Conservation (phyloP, 2,113 vertebrate species). For the Cryptotis parvus region DNA sequence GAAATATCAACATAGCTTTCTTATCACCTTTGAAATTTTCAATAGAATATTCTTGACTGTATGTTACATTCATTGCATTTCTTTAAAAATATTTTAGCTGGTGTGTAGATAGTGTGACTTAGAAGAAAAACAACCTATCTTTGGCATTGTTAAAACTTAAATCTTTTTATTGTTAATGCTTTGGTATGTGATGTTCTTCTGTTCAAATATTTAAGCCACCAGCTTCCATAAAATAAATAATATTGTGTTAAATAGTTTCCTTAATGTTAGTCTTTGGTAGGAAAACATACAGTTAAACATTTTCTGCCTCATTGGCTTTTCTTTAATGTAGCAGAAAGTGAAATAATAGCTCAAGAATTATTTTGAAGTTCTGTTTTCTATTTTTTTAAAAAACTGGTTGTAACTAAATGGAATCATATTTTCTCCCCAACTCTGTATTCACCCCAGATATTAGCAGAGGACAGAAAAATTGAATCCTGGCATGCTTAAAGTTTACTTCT, state of each 20-base stretch:
- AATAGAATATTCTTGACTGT: not conserved
- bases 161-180: not conserved
- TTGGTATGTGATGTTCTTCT: not conserved
- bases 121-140: not conserved
- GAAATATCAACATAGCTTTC: not conserved
- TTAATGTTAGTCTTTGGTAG: not conserved
- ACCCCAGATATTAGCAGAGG: not conserved
- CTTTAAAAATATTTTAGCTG: not conserved
- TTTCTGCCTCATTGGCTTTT: not conserved
- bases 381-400: not conserved
- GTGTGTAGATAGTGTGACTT: not conserved
- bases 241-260: not conserved
- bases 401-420: not conserved
- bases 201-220: not conserved
- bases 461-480: not conserved
- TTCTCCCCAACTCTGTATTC: not conserved
- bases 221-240: not conserved
- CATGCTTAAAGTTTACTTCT: not conserved
- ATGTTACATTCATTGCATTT: not conserved
- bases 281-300: not conserved
- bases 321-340: not conserved
- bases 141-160: not conserved
- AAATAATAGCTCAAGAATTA: constrained; percentile 10
- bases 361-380: not conserved
- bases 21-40: not conserved